Evolutionary conservation across 2,888 invertebrate species (phyloP).

Genomic region (Nesidiocoris tenuis): DNA sequence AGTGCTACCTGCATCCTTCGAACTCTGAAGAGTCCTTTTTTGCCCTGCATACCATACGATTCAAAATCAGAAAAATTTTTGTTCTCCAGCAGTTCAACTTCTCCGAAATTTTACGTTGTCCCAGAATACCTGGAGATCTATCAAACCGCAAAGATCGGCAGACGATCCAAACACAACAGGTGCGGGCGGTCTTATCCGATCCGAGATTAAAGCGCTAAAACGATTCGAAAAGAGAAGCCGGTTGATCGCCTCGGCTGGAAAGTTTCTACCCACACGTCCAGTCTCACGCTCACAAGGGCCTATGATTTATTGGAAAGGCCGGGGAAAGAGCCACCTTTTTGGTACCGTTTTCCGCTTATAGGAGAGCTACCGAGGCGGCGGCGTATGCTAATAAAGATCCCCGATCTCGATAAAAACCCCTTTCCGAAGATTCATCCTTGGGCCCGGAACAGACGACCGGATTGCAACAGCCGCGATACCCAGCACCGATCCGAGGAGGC

Average conservation of each 20-base stretch:
- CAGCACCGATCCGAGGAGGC: no score
- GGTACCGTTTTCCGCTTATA: not conserved
- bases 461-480: no score
- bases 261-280: not conserved
- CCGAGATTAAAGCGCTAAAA: not conserved
- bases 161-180: no score
- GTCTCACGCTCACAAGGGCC: not conserved
- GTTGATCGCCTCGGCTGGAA: not conserved
- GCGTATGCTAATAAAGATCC: constrained; percentile 40
- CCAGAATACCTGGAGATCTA: no score
- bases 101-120: no score
- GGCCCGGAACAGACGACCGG: no score
- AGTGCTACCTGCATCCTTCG: no score
- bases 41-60: no score
- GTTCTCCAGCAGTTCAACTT: no score
- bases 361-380: constrained; percentile 1
- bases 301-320: not conserved
- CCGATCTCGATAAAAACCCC: constrained; percentile 18
- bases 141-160: no score
- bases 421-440: not conserved
- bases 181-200: not conserved
- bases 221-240: not conserved
- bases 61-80: no score
- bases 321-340: not conserved
- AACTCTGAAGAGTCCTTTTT: no score